A percentile compares a stretch with the other conserved stretches of the same genome.
These are phyloP conservation scores for Andrena dorsata DNA, from an alignment of 2,888 invertebrate species.

Conservation along the genomic window DNA sequence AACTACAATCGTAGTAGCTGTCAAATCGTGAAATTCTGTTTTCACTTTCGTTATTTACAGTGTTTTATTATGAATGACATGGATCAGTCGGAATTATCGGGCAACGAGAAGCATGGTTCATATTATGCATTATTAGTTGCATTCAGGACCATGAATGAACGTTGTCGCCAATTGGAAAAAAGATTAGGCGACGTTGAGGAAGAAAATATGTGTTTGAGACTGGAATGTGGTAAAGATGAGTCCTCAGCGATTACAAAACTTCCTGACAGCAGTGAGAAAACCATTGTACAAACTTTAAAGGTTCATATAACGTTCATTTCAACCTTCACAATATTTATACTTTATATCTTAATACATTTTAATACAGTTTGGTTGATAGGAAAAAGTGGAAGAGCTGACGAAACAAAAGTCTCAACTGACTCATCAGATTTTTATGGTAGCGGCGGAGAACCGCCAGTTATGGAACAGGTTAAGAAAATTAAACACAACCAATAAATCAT, in stretches of 20 bases:
- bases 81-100: conserved; percentile 45
- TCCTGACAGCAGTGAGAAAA: conserved; percentile 62
- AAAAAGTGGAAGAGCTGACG: conserved; percentile 89
- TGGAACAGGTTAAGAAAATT: conserved; percentile 91
- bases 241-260: conserved; percentile 55
- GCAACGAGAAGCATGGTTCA: conserved; percentile 49
- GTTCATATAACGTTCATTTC: conserved; percentile 69
- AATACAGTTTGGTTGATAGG: conserved; percentile 79
- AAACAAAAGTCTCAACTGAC: conserved; percentile 92
- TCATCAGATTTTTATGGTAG: conserved; percentile 93
- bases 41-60: conserved; percentile 19
- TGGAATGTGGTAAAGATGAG: conserved; percentile 80
- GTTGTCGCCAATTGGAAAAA: conserved; percentile 91
- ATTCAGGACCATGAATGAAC: conserved; percentile 92
- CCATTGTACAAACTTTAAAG: conserved; percentile 78
- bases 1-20: background rate
- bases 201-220: conserved; percentile 90
- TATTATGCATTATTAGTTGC: conserved; percentile 91
- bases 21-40: conserved; percentile 2
- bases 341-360: conserved; percentile 22
- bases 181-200: conserved; percentile 90
- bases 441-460: conserved; percentile 92
- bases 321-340: background rate
- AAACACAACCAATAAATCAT: conserved; percentile 87
- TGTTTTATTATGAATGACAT: conserved; percentile 53